Base-by-base conservation (phyloP, 2,888 invertebrate genomes). In the Microdon myrmicae region DNA sequence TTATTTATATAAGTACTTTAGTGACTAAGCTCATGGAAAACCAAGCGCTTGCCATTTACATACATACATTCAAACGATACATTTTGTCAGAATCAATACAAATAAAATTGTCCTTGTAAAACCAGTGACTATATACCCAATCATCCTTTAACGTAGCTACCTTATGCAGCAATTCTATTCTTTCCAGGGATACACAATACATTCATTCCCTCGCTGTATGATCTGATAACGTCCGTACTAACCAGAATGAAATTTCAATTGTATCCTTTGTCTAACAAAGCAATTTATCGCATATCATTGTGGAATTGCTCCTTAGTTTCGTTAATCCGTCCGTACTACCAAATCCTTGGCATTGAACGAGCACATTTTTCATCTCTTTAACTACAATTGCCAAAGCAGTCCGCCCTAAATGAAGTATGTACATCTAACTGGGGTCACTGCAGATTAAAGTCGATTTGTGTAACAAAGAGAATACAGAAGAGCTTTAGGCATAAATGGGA, bases 271-370 rank as follows among this genome's bases (percentile, higher is more conserved):
- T 10, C 39, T 39, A 44, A 35, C 39, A 59, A 59, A 53, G 53
- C 53, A 53, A 59, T 59, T 53, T 53, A 53, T 59, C 53, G 45
- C 59, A 47, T n/a, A n/a, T n/a, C n/a, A n/a, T n/a, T n/a, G 41
- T 59, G 45, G 29, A 59, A 53, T 47, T 53, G 45, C 25, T 45
- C 37, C 45, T 25, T n/a, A n/a, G n/a, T 34, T 25, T 43, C 37
- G 44, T 45, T 59, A 53, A 53, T 59, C 45, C 59, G 31, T 19
- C 32, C 31, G 37, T 35, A 45, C 39, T 39, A 26, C 39, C 34
- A 34, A 39, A 39, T 28, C 26, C 16, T 47, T 39, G 23, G 28
- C 44, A 20, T 25, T 17, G 19, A 49, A 13, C 3, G 19, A 8
- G 22, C n/a, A n/a, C n/a, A n/a, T n/a, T n/a, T n/a, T n/a, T n/a